These are phyloP conservation scores for Scaptodrosophila lebanonensis DNA, from an alignment of 1,140 invertebrate species.

Conservation along the genomic window DNA sequence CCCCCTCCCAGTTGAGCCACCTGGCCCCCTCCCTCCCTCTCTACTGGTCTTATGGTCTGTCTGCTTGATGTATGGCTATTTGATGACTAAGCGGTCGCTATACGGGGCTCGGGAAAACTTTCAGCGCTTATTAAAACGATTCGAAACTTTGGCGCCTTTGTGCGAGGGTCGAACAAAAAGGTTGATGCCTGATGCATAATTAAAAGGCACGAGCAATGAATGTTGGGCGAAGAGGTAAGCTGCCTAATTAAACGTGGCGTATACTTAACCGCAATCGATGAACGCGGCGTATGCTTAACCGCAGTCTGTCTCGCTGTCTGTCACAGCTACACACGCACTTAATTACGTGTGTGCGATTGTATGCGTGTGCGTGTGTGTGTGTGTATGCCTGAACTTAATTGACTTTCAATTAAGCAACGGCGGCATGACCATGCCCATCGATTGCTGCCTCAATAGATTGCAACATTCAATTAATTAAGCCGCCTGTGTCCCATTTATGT, in stretches of 20 bases:
- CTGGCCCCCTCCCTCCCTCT: too few relatives aligned
- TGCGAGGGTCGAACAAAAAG: conserved; percentile 24
- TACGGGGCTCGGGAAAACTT: conserved; percentile 26
- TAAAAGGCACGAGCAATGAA: conserved; percentile 27
- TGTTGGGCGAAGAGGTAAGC: conserved; percentile 3
- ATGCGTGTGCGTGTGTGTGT: too few relatives aligned
- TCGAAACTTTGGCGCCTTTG: conserved; percentile 26
- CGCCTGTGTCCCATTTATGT: too few relatives aligned
- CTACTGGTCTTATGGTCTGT: too few relatives aligned
- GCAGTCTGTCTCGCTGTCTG: not conserved
- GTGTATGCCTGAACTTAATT: too few relatives aligned
- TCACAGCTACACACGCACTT: conserved; percentile 31
- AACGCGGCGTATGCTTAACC: conserved; percentile 11
- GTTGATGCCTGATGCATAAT: conserved; percentile 59
- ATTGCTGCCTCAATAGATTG: not conserved
- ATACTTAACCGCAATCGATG: conserved; percentile 41
- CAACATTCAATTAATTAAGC: not conserved
- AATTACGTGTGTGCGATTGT: too few relatives aligned
- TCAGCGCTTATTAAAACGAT: conserved; percentile 44
- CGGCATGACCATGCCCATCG: conserved; percentile 35
- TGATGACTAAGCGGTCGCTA: conserved; percentile 35
- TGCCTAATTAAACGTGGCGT: conserved; percentile 59
- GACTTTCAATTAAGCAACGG: conserved; percentile 67
- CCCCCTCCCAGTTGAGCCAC: not conserved
- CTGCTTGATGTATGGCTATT: conserved; percentile 52